Conservation (phyloP, 2,797 vertebrate species). For the Coranthus polyacanthus region DNA sequence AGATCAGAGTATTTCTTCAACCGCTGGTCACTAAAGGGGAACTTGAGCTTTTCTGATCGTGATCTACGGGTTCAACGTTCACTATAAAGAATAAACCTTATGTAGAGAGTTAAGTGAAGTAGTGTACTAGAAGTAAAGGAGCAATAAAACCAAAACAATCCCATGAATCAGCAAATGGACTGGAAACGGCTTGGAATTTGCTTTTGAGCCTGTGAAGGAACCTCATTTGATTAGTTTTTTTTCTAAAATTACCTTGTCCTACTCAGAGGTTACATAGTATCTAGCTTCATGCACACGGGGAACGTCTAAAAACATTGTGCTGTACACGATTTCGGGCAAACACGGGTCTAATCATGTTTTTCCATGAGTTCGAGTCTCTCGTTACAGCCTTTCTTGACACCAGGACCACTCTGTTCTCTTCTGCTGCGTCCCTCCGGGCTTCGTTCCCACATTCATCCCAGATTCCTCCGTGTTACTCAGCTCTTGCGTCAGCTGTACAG, state of each 20-base stretch:
- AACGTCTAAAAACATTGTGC: conserved; percentile 24
- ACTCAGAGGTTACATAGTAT: neutral
- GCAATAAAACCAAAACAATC: neutral
- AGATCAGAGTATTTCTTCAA: no score
- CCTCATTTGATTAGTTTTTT: conserved; percentile 12
- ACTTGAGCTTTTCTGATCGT: no score
- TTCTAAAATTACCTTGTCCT: conserved; percentile 30
- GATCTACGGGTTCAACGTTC: no score
- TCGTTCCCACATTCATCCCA: conserved; percentile 39
- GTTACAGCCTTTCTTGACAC: conserved; percentile 31
- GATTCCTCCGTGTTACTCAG: conserved; percentile 50
- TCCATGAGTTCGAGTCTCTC: conserved; percentile 35
- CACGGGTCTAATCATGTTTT: conserved; percentile 55
- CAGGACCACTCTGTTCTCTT: conserved; percentile 21
- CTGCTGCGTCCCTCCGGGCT: conserved; percentile 49
- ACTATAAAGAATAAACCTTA: neutral
- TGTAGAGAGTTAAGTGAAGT: neutral
- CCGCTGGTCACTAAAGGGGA: no score
- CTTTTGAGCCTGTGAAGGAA: neutral
- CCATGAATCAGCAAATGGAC: neutral
- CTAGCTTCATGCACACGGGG: conserved; percentile 1
- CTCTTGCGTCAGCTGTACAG: conserved; percentile 71
- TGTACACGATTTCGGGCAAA: conserved; percentile 42
- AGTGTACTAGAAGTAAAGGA: neutral
- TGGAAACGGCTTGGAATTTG: no score